phyloP scores from a whole-genome alignment of 2,113 vertebrate genomes.

The Aplodontia rufa region DNA sequence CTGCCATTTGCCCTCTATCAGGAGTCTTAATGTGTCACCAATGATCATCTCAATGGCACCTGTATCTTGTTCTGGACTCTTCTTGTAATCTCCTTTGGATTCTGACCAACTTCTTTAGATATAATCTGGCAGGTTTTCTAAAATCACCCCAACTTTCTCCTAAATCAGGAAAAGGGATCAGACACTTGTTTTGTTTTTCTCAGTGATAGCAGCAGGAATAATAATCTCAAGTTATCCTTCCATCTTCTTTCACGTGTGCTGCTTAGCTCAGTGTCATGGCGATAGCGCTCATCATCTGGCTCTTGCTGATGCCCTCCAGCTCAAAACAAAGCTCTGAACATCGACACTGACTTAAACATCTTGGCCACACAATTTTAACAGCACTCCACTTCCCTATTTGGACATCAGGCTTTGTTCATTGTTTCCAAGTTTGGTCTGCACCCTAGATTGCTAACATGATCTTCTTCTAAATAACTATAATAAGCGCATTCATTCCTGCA shows the following conservation, averaged over 20 bases:
- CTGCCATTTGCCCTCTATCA: fast-evolving
- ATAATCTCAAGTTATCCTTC: neutral
- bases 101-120: neutral
- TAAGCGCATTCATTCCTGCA: neutral
- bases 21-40: neutral
- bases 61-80: neutral
- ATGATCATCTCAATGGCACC: fast-evolving
- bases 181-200: neutral
- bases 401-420: neutral
- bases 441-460: neutral
- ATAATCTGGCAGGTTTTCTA: neutral
- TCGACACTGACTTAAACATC: neutral
- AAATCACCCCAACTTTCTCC: neutral
- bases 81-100: neutral
- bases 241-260: too few relatives aligned
- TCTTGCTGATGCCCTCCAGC: neutral
- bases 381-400: neutral
- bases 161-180: neutral
- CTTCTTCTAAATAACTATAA: neutral
- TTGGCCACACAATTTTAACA: neutral
- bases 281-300: too few relatives aligned
- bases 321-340: neutral
- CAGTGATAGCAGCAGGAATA: neutral
- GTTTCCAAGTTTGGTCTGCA: neutral
- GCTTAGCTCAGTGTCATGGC: neutral